Evolutionary conservation across 2,113 vertebrate genomes (phyloP).

Genomic region (Spermophilus dauricus): DNA sequence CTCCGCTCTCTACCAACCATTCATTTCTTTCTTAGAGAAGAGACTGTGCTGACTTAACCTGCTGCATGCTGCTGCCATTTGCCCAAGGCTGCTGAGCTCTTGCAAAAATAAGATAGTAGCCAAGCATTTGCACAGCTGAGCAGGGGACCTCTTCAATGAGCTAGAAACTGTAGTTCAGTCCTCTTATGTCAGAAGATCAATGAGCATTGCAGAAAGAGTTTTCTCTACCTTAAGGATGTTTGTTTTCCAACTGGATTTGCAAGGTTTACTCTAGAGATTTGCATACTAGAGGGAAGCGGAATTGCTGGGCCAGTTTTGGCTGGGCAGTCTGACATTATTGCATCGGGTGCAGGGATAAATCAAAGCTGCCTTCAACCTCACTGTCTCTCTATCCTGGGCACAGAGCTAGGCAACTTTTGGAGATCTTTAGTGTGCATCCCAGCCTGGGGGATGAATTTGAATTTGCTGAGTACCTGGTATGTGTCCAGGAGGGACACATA

Average conservation of each 20-base stretch:
- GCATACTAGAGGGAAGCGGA: neutral
- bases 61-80: neutral
- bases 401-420: neutral
- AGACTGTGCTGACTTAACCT: neutral
- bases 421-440: neutral
- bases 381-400: neutral
- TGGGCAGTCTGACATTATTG: neutral
- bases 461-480: neutral
- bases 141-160: neutral
- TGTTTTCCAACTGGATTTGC: conserved; percentile 70
- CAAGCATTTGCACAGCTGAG: neutral
- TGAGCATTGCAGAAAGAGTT: neutral
- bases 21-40: neutral
- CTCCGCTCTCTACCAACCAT: neutral
- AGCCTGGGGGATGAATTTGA: neutral
- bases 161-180: neutral
- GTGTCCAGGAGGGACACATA: neutral
- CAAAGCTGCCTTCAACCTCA: neutral
- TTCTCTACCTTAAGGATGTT: neutral
- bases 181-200: neutral
- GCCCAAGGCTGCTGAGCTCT: neutral
- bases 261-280: conserved; percentile 60
- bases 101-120: neutral
- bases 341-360: neutral
- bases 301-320: neutral